Conservation (phyloP, 2,888 invertebrate genomes). For the Nymphalis urticae region DNA sequence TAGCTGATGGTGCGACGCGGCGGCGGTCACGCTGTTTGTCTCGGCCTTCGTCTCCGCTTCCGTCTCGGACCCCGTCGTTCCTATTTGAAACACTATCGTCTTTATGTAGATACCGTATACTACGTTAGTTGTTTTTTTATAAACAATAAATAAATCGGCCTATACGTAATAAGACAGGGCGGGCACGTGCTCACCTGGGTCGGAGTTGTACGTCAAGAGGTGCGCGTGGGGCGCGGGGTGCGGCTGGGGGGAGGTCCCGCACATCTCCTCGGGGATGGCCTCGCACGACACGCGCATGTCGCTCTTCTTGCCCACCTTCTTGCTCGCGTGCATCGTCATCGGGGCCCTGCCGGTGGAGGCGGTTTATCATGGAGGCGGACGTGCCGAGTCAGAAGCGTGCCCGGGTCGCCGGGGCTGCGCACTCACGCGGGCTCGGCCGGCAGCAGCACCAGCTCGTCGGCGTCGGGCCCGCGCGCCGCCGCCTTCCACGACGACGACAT, state of each 20-base stretch:
- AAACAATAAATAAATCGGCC: too few species aligned
- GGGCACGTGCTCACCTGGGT: conserved; percentile 58
- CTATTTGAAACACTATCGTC: conserved; percentile 31
- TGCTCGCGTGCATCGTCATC: conserved; percentile 65
- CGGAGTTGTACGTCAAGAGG: conserved; percentile 71
- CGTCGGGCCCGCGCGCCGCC: conserved; percentile 36
- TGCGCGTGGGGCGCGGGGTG: conserved; percentile 57
- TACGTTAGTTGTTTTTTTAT: neutral
- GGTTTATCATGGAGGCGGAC: too few species aligned
- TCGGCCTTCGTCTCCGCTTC: conserved; percentile 38
- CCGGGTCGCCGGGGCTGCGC: too few species aligned
- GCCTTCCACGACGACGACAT: conserved; percentile 94
- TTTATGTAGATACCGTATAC: neutral
- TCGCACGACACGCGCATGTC: conserved; percentile 93
- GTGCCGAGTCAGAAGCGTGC: neutral
- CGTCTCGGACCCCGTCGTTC: conserved; percentile 56
- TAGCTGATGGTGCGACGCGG: conserved; percentile 58
- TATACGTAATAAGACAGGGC: neutral
- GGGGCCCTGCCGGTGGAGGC: conserved; percentile 46
- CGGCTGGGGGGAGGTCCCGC: conserved; percentile 85
- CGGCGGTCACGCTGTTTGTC: conserved; percentile 30
- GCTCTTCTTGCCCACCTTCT: conserved; percentile 86
- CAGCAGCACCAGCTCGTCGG: conserved; percentile 52
- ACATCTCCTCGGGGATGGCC: conserved; percentile 94
- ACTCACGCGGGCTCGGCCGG: conserved; percentile 64